Percentiles rank a stretch among this genome's conserved stretches.
phyloP scores from a whole-genome alignment of 1,140 invertebrate genomes.

The Euglossa dilemma region DNA sequence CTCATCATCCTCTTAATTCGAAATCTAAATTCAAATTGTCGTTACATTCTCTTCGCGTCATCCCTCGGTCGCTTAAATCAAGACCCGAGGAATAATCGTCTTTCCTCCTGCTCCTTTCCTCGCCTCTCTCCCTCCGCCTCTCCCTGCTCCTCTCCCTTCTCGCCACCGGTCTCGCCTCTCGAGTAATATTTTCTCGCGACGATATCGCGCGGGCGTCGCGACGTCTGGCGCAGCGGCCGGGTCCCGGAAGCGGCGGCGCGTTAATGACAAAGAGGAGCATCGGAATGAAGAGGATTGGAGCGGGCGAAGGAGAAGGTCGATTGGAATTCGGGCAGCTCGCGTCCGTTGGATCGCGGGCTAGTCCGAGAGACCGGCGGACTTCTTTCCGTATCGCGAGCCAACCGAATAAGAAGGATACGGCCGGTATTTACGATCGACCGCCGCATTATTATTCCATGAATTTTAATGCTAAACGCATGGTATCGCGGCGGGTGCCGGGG shows the following conservation, averaged over 20 bases:
- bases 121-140: no score
- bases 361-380: background rate
- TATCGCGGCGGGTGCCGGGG: conserved; percentile 4
- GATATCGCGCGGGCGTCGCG: background rate
- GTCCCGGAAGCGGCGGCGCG: background rate
- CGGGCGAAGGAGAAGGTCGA: background rate
- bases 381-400: conserved; percentile 21
- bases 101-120: no score
- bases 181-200: background rate
- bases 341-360: background rate
- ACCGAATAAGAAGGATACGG: conserved; percentile 57
- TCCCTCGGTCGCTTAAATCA: conserved; percentile 23
- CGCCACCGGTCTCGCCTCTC: background rate
- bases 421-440: conserved; percentile 72
- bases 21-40: conserved; percentile 53
- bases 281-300: background rate
- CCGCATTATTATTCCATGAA: conserved; percentile 79
- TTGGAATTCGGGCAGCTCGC: background rate
- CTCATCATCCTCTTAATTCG: conserved; percentile 41
- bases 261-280: background rate
- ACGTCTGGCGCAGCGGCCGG: background rate
- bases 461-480: conserved; percentile 75
- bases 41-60: conserved; percentile 31
- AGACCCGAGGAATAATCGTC: background rate
- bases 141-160: no score